Conservation (phyloP, 2,113 vertebrate species). For the Gallinago undulata region DNA sequence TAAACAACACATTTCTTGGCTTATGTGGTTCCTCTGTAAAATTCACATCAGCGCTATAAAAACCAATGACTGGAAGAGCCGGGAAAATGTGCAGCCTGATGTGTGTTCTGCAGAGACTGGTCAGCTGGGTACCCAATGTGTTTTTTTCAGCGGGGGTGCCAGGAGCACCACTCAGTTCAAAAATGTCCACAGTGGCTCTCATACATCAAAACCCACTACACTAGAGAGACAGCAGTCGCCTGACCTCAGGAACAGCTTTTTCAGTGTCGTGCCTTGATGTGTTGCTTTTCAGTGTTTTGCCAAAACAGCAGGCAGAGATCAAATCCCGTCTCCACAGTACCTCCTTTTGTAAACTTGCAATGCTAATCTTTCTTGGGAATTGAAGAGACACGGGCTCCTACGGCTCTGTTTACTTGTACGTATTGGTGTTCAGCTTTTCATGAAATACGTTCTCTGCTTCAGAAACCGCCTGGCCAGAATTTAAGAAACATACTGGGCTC, state of each 20-base stretch:
- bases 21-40: slow-evolving; percentile 9
- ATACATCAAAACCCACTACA: neutral
- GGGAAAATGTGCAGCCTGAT: neutral
- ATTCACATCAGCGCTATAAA: neutral
- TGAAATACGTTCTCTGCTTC: neutral
- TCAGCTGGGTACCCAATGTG: neutral
- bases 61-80: neutral
- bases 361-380: neutral
- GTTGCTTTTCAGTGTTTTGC: slow-evolving; percentile 18
- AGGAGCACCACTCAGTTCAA: fast-evolving
- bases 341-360: neutral
- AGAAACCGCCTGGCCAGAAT: neutral
- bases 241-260: neutral
- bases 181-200: neutral
- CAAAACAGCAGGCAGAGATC: slow-evolving; percentile 26
- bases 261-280: neutral
- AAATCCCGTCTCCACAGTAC: neutral
- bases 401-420: neutral
- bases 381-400: neutral
- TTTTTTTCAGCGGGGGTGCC: neutral
- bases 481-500: slow-evolving; percentile 87
- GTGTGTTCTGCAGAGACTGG: neutral
- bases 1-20: slow-evolving; percentile 14
- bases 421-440: neutral
- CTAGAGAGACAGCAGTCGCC: neutral